These are phyloP conservation scores for Apoda limacodes DNA, from an alignment of 2,888 invertebrate genomes.

Conservation along the genomic window DNA sequence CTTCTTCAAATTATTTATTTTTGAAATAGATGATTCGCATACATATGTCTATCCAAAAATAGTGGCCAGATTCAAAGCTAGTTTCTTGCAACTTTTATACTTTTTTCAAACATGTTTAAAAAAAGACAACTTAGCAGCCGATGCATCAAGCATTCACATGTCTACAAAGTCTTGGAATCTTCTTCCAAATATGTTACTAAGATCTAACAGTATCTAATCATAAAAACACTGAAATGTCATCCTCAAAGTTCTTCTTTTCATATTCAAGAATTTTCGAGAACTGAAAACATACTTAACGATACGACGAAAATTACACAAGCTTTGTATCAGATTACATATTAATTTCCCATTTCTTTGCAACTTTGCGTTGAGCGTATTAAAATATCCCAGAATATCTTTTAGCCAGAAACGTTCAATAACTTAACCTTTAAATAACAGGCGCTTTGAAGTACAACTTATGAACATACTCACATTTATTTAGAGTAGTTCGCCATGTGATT, in stretches of 20 bases:
- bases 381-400: slow-evolving; percentile 17
- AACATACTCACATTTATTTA: too few relatives aligned
- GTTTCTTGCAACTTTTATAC: slow-evolving; percentile 13
- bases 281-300: slow-evolving; percentile 20
- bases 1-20: too few relatives aligned
- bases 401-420: too few relatives aligned
- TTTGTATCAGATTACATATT: slow-evolving; percentile 19
- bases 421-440: too few relatives aligned
- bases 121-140: slow-evolving; percentile 26
- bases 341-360: slow-evolving; percentile 18
- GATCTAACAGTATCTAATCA: slow-evolving; percentile 17
- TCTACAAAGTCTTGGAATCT: slow-evolving; percentile 21
- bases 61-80: too few relatives aligned
- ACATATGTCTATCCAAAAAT: too few relatives aligned
- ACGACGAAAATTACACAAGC: slow-evolving; percentile 14
- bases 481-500: too few relatives aligned
- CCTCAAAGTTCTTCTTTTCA: slow-evolving; percentile 24
- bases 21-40: too few relatives aligned
- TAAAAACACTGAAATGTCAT: slow-evolving; percentile 23
- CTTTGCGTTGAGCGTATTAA: slow-evolving; percentile 18
- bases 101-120: slow-evolving; percentile 5
- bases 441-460: too few relatives aligned
- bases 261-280: slow-evolving; percentile 24
- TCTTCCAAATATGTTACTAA: slow-evolving; percentile 16
- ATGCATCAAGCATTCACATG: slow-evolving; percentile 20